phyloP scores from a whole-genome alignment of 2,113 vertebrate genomes.

The Chitala chitala region DNA sequence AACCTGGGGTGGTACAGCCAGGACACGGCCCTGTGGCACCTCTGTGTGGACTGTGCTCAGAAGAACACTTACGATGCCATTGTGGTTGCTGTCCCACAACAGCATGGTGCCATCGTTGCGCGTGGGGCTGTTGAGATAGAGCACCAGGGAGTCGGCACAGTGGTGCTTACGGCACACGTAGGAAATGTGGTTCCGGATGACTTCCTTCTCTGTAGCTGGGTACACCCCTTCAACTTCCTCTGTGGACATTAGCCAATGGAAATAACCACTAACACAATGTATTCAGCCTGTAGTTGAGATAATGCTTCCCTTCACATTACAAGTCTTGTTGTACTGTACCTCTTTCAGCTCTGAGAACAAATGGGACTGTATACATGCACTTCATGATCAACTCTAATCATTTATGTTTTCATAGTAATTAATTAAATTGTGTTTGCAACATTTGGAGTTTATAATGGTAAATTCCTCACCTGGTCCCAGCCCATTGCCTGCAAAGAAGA shows the following conservation, averaged over 20 bases:
- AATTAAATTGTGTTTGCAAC: not conserved
- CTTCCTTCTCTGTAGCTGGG: slow-evolving; percentile 64
- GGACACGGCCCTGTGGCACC: too few species aligned
- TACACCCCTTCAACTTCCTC: slow-evolving; percentile 62
- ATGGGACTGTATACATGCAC: too few species aligned
- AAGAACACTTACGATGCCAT: slow-evolving; percentile 62
- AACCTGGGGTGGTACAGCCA: too few species aligned
- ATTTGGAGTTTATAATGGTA: not conserved
- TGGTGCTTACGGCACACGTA: slow-evolving; percentile 70
- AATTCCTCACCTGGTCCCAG: slow-evolving; percentile 56
- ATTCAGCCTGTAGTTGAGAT: not conserved
- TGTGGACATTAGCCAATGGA: not conserved
- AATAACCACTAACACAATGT: not conserved
- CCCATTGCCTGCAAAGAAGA: slow-evolving; percentile 65
- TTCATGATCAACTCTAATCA: too few species aligned
- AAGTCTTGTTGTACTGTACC: not conserved
- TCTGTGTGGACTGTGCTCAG: not conserved
- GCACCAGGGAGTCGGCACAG: slow-evolving; percentile 67
- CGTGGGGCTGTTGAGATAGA: slow-evolving; percentile 71
- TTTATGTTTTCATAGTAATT: too few species aligned
- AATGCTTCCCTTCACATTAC: not conserved
- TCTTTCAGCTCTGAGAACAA: too few species aligned
- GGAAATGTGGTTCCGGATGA: slow-evolving; percentile 66
- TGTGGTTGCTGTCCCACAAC: slow-evolving; percentile 69
- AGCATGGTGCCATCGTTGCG: slow-evolving; percentile 69